Evolutionary conservation across 1,140 invertebrate species (phyloP).

Genomic region (Bombus affinis): DNA sequence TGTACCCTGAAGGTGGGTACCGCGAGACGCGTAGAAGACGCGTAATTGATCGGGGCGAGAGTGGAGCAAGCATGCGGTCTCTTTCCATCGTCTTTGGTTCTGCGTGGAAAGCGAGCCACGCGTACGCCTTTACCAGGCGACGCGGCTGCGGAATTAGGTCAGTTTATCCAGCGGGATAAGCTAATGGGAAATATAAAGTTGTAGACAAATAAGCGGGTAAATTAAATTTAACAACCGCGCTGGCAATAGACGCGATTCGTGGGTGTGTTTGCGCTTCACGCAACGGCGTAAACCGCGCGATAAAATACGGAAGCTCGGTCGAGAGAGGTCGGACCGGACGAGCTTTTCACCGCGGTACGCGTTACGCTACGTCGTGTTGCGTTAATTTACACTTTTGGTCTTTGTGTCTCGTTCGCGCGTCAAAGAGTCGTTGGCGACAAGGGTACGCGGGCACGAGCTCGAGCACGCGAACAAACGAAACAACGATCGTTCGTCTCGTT

Average conservation of each 20-base stretch:
- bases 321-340: slow-evolving; percentile 23
- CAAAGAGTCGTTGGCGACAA: not conserved
- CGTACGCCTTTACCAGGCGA: no score
- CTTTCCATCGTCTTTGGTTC: no score
- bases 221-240: slow-evolving; percentile 77
- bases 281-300: slow-evolving; percentile 71
- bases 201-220: slow-evolving; percentile 75
- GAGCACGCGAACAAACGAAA: slow-evolving; percentile 7
- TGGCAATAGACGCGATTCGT: slow-evolving; percentile 77
- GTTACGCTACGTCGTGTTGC: slow-evolving; percentile 49
- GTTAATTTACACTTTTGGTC: slow-evolving; percentile 65
- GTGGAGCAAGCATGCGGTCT: no score
- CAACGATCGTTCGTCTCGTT: slow-evolving; percentile 33
- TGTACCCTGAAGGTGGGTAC: no score
- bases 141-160: no score
- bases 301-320: slow-evolving; percentile 71
- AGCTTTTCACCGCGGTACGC: slow-evolving; percentile 41
- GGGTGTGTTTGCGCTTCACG: slow-evolving; percentile 76
- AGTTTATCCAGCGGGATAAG: slow-evolving; percentile 45
- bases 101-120: no score
- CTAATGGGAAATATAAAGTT: slow-evolving; percentile 80
- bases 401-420: slow-evolving; percentile 59
- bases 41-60: no score
- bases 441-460: no score
- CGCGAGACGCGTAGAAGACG: no score